Conservation (phyloP, 2,888 invertebrate species). For the Ophion costatus region DNA sequence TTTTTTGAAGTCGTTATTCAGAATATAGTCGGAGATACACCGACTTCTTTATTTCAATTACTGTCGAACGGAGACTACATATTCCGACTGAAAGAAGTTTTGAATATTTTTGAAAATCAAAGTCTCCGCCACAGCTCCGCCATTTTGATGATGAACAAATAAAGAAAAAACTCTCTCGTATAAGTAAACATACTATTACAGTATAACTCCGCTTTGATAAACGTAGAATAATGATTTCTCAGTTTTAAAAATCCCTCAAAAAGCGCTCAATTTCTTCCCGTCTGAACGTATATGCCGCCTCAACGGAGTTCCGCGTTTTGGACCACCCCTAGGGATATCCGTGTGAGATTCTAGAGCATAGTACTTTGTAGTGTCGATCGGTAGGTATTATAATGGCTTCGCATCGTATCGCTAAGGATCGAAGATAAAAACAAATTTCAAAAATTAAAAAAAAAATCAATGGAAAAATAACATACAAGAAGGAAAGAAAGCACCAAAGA, state of each 20-base stretch:
- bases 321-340: constrained; percentile 79
- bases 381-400: constrained; percentile 58
- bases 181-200: no score
- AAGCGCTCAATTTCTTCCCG: no score
- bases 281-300: no score
- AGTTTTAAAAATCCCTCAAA: no score
- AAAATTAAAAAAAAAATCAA: not conserved
- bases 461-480: not conserved
- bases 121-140: not conserved
- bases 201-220: no score
- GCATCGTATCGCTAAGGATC: constrained; percentile 9
- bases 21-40: no score
- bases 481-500: constrained; percentile 51
- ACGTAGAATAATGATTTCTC: no score
- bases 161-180: no score
- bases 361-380: constrained; percentile 75
- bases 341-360: constrained; percentile 78
- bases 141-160: not conserved
- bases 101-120: constrained; percentile 46
- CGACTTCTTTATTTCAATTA: no score
- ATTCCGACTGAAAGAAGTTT: not conserved
- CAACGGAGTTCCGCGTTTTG: constrained; percentile 55
- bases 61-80: no score
- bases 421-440: not conserved
- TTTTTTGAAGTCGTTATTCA: no score